A percentile compares a stretch with the other conserved stretches of the same genome.
Conservation (phyloP, 2,797 vertebrate species). For the Chelonia mydas region DNA sequence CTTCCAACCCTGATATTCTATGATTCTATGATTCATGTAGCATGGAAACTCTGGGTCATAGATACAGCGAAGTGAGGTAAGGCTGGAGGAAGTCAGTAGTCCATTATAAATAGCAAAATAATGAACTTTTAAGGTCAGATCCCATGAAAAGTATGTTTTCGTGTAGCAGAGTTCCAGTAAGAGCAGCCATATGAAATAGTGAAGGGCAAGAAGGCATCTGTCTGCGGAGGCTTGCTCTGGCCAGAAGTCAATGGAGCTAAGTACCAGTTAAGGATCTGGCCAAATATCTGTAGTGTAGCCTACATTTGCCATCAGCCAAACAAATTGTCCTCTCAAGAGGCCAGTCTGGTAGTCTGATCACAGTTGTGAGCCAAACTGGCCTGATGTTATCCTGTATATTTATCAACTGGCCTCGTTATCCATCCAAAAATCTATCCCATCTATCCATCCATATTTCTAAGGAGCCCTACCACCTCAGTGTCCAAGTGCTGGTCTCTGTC, state of each 20-base stretch:
- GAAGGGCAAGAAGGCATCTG: neutral
- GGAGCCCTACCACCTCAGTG: neutral
- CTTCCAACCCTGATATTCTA: no score
- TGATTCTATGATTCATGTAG: no score
- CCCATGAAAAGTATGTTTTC: neutral
- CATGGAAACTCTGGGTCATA: neutral
- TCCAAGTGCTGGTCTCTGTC: neutral
- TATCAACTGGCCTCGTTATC: neutral
- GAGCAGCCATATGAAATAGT: neutral
- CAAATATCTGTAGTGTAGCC: neutral
- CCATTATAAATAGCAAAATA: neutral
- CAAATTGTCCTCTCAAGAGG: fast-evolving
- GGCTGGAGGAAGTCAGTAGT: neutral
- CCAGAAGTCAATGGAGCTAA: neutral
- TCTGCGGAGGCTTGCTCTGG: neutral
- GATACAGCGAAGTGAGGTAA: neutral
- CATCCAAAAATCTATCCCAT: neutral
- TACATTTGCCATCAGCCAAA: neutral
- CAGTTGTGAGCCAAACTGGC: neutral
- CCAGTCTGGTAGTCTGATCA: neutral
- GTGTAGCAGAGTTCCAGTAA: neutral
- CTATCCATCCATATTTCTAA: neutral
- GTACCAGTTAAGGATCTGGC: neutral
- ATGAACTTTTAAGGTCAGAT: neutral
- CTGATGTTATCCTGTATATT: neutral